Evolutionary conservation across 2,113 vertebrate species (phyloP).

Genomic region (Tachysurus vachellii): DNA sequence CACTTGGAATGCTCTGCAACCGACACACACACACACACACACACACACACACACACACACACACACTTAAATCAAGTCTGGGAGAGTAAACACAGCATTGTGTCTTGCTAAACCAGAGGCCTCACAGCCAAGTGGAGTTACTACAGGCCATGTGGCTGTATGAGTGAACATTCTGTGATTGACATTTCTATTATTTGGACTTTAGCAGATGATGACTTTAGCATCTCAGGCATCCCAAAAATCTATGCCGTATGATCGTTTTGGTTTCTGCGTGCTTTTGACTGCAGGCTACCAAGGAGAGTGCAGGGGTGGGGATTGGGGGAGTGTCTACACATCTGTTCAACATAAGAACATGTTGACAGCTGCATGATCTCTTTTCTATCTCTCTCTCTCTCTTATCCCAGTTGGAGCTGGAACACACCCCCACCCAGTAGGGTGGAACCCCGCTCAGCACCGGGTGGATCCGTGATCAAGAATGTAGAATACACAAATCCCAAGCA

Average conservation of each 20-base stretch:
- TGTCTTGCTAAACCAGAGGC: conserved; percentile 45
- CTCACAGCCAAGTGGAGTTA: conserved; percentile 27
- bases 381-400: conserved; percentile 55
- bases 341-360: conserved; percentile 79
- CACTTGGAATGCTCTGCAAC: conserved; percentile 49
- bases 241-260: conserved; percentile 76
- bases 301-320: conserved; percentile 62
- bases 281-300: conserved; percentile 66
- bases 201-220: conserved; percentile 55
- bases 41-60: conserved; percentile 14
- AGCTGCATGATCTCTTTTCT: conserved; percentile 56
- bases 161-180: conserved; percentile 50
- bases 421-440: conserved; percentile 17
- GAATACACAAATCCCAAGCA: conserved; percentile 26
- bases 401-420: conserved; percentile 62
- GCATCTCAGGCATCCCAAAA: conserved; percentile 70
- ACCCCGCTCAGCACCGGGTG: background rate
- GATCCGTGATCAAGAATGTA: conserved; percentile 20
- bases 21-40: conserved; percentile 26
- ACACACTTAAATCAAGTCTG: conserved; percentile 59
- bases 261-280: conserved; percentile 63
- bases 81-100: conserved; percentile 36
- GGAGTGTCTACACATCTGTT: conserved; percentile 81
- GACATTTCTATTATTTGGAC: conserved; percentile 56
- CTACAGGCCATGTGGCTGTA: conserved; percentile 42